Evolutionary conservation across 1,140 invertebrate genomes (phyloP).

Genomic region (Calephelis nemesis): DNA sequence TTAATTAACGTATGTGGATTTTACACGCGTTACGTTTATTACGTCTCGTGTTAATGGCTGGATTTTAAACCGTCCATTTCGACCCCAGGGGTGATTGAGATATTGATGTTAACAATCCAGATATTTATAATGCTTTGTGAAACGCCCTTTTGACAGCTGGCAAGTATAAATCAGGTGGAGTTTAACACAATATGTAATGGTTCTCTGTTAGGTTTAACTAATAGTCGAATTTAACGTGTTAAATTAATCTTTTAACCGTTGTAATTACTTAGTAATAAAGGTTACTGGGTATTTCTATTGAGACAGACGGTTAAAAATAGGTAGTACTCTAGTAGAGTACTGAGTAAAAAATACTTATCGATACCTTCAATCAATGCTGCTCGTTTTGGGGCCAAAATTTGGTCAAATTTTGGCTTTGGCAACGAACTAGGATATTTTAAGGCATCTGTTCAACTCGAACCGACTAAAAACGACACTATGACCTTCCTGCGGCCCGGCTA

Average conservation of each 20-base stretch:
- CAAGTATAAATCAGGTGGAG: conserved; percentile 16
- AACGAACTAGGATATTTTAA: too few relatives aligned
- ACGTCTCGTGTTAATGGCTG: conserved; percentile 15
- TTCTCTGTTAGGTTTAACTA: background rate
- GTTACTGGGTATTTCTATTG: too few relatives aligned
- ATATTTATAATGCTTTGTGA: conserved; percentile 20
- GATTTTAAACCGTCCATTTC: conserved; percentile 7
- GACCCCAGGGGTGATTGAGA: background rate
- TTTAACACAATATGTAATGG: conserved; percentile 1
- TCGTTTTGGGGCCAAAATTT: too few relatives aligned
- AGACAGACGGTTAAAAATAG: too few relatives aligned
- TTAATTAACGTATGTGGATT: conserved; percentile 10
- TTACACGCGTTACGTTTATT: conserved; percentile 16
- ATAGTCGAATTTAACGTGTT: background rate
- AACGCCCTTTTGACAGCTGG: conserved; percentile 5
- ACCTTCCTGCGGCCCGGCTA: too few relatives aligned
- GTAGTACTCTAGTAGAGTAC: too few relatives aligned
- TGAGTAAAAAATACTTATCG: too few relatives aligned
- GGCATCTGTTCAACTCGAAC: too few relatives aligned
- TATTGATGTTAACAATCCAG: conserved; percentile 5
- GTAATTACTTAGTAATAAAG: too few relatives aligned
- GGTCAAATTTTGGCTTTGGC: too few relatives aligned
- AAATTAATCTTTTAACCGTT: background rate
- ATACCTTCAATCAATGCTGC: too few relatives aligned
- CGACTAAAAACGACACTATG: too few relatives aligned